A percentile compares a stretch with the other conserved stretches of the same genome.
Conservation (phyloP, 1,140 invertebrate species). For the Zelostemma sp. region DNA sequence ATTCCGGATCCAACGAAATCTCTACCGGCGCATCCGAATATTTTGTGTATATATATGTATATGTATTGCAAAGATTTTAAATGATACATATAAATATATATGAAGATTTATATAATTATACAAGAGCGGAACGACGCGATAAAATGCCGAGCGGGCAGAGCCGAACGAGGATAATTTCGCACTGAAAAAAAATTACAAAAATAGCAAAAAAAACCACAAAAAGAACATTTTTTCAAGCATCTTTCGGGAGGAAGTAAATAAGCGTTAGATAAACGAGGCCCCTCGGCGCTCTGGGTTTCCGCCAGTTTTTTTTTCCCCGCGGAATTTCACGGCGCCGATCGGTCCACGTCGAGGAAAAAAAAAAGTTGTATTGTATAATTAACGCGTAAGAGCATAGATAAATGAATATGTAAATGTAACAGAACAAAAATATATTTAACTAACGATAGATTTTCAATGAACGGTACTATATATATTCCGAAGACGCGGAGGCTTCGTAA, state of each 20-base stretch:
- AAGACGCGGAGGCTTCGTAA: conserved; percentile 28
- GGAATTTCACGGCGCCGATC: conserved; percentile 34
- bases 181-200: conserved; percentile 35
- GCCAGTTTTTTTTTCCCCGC: conserved; percentile 33
- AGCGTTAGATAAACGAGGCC: conserved; percentile 44
- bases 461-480: conserved; percentile 31
- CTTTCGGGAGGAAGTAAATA: conserved; percentile 32
- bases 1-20: no score
- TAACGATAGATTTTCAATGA: conserved; percentile 41
- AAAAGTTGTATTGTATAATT: conserved; percentile 56
- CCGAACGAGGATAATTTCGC: conserved; percentile 43
- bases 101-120: conserved; percentile 31
- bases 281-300: conserved; percentile 47
- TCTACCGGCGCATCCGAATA: conserved; percentile 39
- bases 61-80: conserved; percentile 34
- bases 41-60: conserved; percentile 39
- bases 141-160: conserved; percentile 38
- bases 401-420: conserved; percentile 37
- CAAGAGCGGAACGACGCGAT: conserved; percentile 28
- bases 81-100: conserved; percentile 38
- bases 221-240: conserved; percentile 28
- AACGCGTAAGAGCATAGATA: conserved; percentile 35
- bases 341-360: conserved; percentile 37
- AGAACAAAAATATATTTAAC: conserved; percentile 41
- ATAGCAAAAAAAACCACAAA: conserved; percentile 30